Base-by-base conservation (phyloP, 2,888 invertebrate species). In the Stenoptilia bipunctidactyla region DNA sequence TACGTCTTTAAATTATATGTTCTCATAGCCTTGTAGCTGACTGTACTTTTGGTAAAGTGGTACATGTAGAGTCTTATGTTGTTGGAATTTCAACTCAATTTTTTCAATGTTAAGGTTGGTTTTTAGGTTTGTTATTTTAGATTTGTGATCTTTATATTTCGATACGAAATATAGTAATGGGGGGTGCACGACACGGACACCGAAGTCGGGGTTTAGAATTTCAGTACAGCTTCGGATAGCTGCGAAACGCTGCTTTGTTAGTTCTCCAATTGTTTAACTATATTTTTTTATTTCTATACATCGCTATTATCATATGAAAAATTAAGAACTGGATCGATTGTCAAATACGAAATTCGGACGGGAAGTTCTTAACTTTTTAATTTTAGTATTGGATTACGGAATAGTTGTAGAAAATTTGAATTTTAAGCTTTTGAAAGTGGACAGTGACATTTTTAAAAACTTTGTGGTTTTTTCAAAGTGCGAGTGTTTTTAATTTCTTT, bases 221-320 rank as follows among this genome's bases (percentile, higher is more conserved):
- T 83, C 83, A 83, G 83, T 83, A 67, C 62, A 79, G 80, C 82
- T 80, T 82, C 82, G 82, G 83, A 82, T 83, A 72, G 82, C 82
- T 67, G 60, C 76, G 79, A 72, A 70, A 74, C 76, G 73, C 67
- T 63, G 72, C 80, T 80, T 82, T 83, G 83, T 83, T 77, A 67
- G 71, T 64, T 62, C 61, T 66, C 51, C 70, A 66, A 80, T 82
- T 83, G 82, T 83, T 79, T 80, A 74, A 66, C 58, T 62, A 69
- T 65, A 66, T 77, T 71, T 77, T 79, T 75, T 66, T 62, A 59
- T 53, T 58, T 55, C 52, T 49, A 20, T 45, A 38, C 61, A 63
- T 57, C 56, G 50, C 59, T 59, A 57, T 57, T 58, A 58, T 58
- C 48, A 50, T 51, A 50, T 50, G 48, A 50, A 56, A 58, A 51